A percentile compares a stretch with the other conserved stretches of the same genome.
Conservation (phyloP, 2,113 vertebrate species). For the Thamnophis sirtalis region DNA sequence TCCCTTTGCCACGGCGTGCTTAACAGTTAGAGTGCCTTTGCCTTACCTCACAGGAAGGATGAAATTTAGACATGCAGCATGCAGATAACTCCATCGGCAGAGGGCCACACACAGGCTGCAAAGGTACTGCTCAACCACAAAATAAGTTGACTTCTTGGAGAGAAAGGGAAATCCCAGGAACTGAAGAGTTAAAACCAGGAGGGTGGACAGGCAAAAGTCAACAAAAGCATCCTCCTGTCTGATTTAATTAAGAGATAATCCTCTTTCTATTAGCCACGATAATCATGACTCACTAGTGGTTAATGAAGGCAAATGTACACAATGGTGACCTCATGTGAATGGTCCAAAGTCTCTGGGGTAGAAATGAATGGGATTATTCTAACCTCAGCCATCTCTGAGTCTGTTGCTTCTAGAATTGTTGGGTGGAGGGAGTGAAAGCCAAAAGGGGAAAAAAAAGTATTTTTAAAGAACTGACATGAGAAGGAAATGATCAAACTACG, state of each 20-base stretch:
- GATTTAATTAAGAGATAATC: slow-evolving; percentile 57
- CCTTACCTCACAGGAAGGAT: slow-evolving; percentile 9
- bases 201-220: neutral
- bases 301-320: slow-evolving; percentile 50
- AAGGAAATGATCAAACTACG: slow-evolving; percentile 66
- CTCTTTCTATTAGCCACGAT: slow-evolving; percentile 57
- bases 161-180: neutral
- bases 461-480: slow-evolving; percentile 60
- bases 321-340: slow-evolving; percentile 56
- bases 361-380: slow-evolving; percentile 64
- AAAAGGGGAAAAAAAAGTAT: slow-evolving; percentile 54
- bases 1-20: neutral
- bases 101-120: slow-evolving; percentile 3
- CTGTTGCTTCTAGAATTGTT: slow-evolving; percentile 49
- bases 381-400: slow-evolving; percentile 52
- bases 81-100: neutral
- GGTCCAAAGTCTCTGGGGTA: slow-evolving; percentile 43
- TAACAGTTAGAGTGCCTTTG: neutral
- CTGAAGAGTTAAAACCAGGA: slow-evolving; percentile 53
- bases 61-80: neutral
- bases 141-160: neutral
- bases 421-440: slow-evolving; percentile 5
- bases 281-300: slow-evolving; percentile 57
- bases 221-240: slow-evolving; percentile 23
- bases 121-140: neutral